Conservation (phyloP, 2,113 vertebrate genomes). For the Nesogale talazaci region DNA sequence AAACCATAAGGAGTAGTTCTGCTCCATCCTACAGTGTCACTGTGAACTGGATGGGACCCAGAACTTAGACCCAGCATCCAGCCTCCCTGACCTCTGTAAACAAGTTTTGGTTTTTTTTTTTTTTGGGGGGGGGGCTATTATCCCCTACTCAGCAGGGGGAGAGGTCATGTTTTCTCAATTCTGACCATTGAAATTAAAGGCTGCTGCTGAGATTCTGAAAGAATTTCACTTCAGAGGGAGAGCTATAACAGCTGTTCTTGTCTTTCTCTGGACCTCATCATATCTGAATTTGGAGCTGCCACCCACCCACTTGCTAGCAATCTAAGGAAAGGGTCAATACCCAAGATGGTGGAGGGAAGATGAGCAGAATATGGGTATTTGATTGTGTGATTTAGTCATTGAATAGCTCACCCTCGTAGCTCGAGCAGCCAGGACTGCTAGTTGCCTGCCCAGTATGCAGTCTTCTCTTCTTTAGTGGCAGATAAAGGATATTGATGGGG, state of each 20-base stretch:
- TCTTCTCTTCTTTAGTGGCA: not conserved
- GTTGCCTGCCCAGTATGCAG: not conserved
- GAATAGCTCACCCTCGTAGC: not conserved
- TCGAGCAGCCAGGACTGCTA: not conserved
- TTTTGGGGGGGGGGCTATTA: not conserved
- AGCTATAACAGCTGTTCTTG: not conserved
- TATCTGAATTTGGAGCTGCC: not conserved
- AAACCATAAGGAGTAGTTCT: no score
- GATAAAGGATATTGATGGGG: not conserved
- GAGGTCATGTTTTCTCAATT: not conserved
- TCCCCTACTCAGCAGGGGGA: not conserved
- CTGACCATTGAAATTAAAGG: not conserved
- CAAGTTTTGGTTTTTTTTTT: no score
- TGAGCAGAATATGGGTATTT: not conserved
- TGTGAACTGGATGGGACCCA: no score
- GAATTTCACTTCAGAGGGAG: not conserved
- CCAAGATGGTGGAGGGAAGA: not conserved
- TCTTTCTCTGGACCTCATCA: not conserved
- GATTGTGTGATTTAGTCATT: not conserved
- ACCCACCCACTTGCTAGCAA: not conserved
- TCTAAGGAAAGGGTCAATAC: not conserved
- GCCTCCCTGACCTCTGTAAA: not conserved
- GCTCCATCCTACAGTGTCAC: no score
- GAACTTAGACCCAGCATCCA: not conserved
- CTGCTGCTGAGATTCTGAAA: not conserved